These are phyloP conservation scores for Mythimna impura DNA, from an alignment of 2,888 invertebrate genomes.

Conservation along the genomic window DNA sequence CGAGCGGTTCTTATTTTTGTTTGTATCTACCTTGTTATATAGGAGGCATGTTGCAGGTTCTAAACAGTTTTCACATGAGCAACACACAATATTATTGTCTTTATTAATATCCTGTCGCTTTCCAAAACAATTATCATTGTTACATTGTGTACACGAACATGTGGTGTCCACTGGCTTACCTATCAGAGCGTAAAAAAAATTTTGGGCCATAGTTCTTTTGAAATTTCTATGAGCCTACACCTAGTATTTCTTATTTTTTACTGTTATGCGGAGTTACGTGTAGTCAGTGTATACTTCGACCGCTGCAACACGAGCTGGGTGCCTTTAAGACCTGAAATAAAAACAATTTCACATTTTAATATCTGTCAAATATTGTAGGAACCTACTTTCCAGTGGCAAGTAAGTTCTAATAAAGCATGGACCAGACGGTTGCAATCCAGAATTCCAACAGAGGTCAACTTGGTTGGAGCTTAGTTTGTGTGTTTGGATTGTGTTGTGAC, in stretches of 20 bases:
- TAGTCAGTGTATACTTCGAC: slow-evolving; percentile 20
- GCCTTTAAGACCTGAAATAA: slow-evolving; percentile 64
- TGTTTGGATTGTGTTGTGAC: too few species aligned
- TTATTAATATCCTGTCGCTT: slow-evolving; percentile 58
- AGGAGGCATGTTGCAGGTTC: slow-evolving; percentile 61
- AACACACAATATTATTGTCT: slow-evolving; percentile 16
- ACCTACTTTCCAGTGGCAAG: not conserved
- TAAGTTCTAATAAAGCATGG: not conserved
- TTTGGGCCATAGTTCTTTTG: slow-evolving; percentile 45
- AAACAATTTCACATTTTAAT: not conserved
- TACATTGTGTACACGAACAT: slow-evolving; percentile 76
- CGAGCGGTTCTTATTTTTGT: slow-evolving; percentile 14
- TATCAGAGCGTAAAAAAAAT: not conserved
- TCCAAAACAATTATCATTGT: slow-evolving; percentile 68
- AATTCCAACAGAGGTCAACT: too few species aligned
- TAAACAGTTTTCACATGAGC: slow-evolving; percentile 57
- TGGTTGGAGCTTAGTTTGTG: too few species aligned
- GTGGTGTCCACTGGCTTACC: slow-evolving; percentile 38
- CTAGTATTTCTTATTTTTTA: not conserved
- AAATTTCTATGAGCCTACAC: not conserved
- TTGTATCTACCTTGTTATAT: too few species aligned
- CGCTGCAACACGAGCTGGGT: slow-evolving; percentile 60
- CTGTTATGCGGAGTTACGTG: slow-evolving; percentile 3
- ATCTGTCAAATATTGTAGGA: not conserved
- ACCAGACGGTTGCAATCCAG: too few species aligned